These are phyloP conservation scores for Melanostigma gelatinosum DNA, from an alignment of 2,113 vertebrate genomes.

Conservation along the genomic window DNA sequence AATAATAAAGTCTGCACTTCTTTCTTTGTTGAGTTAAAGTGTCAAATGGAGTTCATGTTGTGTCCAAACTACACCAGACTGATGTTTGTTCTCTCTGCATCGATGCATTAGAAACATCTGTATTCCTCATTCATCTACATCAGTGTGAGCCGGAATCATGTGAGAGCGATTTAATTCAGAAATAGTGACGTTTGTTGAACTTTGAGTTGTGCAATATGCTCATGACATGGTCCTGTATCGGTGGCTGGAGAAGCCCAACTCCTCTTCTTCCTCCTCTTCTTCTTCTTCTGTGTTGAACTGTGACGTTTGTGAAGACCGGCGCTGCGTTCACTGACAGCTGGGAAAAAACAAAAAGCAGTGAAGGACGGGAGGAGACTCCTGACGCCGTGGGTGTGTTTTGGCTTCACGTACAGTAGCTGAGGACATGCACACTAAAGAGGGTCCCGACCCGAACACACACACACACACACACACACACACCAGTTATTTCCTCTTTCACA, in stretches of 20 bases:
- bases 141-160: constrained; percentile 8
- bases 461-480: not conserved
- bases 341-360: not conserved
- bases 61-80: too few species aligned
- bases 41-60: too few species aligned
- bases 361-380: constrained; percentile 12
- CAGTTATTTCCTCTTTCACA: too few species aligned
- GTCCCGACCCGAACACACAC: constrained; percentile 22
- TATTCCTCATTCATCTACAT: not conserved
- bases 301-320: constrained; percentile 8
- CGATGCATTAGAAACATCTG: not conserved
- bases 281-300: constrained; percentile 5
- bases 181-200: not conserved
- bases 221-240: constrained; percentile 5
- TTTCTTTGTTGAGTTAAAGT: too few species aligned
- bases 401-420: constrained; percentile 20
- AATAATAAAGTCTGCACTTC: too few species aligned
- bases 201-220: too few species aligned
- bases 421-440: constrained; percentile 9
- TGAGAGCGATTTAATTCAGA: not conserved
- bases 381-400: constrained; percentile 5
- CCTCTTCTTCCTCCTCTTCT: not conserved
- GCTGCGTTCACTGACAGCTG: constrained; percentile 19
- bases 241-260: not conserved
- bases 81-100: too few species aligned